These are phyloP conservation scores for Galagoides demidoff DNA, from an alignment of 2,797 vertebrate genomes.

Conservation along the genomic window DNA sequence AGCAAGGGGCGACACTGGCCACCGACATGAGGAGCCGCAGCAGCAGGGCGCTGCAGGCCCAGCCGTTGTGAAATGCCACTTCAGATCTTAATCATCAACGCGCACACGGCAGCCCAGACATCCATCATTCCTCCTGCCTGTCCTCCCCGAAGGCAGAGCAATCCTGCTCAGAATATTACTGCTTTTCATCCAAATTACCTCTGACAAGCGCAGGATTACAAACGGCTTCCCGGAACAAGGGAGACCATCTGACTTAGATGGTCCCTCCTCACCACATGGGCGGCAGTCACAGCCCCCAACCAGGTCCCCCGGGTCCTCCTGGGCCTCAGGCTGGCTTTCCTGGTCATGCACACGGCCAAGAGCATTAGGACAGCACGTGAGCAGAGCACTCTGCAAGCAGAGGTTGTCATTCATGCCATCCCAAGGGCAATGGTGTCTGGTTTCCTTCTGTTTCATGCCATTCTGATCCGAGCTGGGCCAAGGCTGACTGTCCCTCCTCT, in stretches of 20 bases:
- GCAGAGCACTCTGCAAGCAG: accelerated
- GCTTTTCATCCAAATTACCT: not conserved
- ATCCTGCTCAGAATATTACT: accelerated
- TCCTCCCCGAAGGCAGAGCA: not conserved
- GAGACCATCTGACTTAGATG: accelerated
- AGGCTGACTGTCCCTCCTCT: not conserved
- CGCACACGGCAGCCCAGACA: accelerated
- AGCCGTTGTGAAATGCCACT: accelerated
- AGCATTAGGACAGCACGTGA: accelerated
- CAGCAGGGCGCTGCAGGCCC: not conserved
- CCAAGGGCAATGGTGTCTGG: accelerated
- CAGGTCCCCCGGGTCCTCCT: accelerated
- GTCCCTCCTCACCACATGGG: accelerated
- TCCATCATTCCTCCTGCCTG: accelerated
- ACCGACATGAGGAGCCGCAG: not conserved
- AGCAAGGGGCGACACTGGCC: not conserved
- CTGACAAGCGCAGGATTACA: not conserved
- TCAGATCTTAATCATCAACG: accelerated
- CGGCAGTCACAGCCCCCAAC: not conserved
- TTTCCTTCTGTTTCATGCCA: not conserved
- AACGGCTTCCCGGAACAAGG: not conserved
- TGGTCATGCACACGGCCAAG: accelerated
- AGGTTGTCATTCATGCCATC: accelerated
- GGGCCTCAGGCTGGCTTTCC: accelerated
- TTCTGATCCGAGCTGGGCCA: accelerated